phyloP scores from a whole-genome alignment of 1,140 invertebrate genomes.

The Microplitis mediator region DNA sequence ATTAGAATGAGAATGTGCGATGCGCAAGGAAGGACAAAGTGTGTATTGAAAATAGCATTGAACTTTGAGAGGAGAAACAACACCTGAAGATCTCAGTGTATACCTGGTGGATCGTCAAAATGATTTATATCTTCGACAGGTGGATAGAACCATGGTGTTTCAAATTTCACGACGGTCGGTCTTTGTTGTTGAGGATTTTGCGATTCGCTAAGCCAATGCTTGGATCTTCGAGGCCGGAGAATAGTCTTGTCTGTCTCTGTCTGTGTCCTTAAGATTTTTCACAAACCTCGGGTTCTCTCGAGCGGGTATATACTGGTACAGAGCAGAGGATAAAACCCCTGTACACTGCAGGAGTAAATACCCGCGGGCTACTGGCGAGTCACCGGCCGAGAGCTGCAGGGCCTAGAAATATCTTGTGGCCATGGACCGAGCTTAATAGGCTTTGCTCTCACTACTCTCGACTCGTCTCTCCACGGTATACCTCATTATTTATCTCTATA shows the following conservation, averaged over 20 bases:
- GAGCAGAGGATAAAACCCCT: too few species aligned
- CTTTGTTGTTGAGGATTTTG: constrained; percentile 35
- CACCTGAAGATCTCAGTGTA: constrained; percentile 39
- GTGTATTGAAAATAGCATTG: too few species aligned
- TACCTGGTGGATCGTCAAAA: neutral
- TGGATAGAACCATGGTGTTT: constrained; percentile 32
- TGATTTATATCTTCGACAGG: constrained; percentile 52
- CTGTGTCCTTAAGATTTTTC: too few species aligned
- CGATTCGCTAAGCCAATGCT: constrained; percentile 41
- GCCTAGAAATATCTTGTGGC: constrained; percentile 11
- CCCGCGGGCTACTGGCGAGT: neutral
- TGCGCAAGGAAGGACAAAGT: too few species aligned
- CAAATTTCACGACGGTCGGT: constrained; percentile 22
- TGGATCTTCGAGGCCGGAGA: neutral
- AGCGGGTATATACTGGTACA: too few species aligned
- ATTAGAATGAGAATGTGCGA: too few species aligned
- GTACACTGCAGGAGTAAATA: neutral
- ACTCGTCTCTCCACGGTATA: constrained; percentile 9
- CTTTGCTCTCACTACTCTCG: constrained; percentile 6
- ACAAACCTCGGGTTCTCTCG: too few species aligned
- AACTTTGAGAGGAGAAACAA: constrained; percentile 26
- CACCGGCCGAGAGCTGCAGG: neutral
- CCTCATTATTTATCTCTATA: constrained; percentile 21
- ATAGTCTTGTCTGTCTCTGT: too few species aligned
- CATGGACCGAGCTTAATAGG: constrained; percentile 29